Conservation (phyloP, 2,797 vertebrate genomes). For the Hippocampus kuda region DNA sequence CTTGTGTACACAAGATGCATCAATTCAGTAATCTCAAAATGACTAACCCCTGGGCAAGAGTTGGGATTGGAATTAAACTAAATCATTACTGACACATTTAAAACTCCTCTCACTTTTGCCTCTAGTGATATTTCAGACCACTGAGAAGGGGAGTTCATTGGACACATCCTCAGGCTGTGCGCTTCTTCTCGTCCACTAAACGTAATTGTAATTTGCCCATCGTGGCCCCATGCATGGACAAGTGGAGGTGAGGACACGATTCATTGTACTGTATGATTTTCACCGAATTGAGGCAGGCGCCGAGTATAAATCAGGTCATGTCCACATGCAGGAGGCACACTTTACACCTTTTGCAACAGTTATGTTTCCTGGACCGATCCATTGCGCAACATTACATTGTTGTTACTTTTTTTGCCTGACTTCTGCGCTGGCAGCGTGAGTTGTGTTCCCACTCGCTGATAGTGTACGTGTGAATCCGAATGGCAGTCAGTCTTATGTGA, state of each 20-base stretch:
- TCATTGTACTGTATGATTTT: conserved; percentile 19
- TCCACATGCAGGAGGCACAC: background rate
- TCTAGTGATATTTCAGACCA: conserved; percentile 43
- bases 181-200: conserved; percentile 16
- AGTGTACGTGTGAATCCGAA: no score
- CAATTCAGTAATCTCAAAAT: conserved; percentile 22
- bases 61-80: conserved; percentile 42
- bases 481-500: no score
- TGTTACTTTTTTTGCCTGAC: background rate
- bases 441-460: background rate
- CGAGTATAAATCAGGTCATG: conserved; percentile 15
- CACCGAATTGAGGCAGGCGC: conserved; percentile 24
- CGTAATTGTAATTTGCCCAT: conserved; percentile 35
- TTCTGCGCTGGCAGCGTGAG: background rate
- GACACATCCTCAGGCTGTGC: conserved; percentile 26
- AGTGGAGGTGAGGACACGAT: conserved; percentile 17
- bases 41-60: conserved; percentile 33
- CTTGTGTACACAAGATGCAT: conserved; percentile 17
- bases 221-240: conserved; percentile 18
- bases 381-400: no score
- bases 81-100: conserved; percentile 47
- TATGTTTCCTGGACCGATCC: no score
- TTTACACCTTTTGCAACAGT: background rate
- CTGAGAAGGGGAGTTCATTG: conserved; percentile 26
- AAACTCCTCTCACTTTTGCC: conserved; percentile 40